A percentile compares a stretch with the other conserved stretches of the same genome.
These are phyloP conservation scores for Brotula barbata DNA, from an alignment of 2,797 vertebrate species.

Conservation along the genomic window DNA sequence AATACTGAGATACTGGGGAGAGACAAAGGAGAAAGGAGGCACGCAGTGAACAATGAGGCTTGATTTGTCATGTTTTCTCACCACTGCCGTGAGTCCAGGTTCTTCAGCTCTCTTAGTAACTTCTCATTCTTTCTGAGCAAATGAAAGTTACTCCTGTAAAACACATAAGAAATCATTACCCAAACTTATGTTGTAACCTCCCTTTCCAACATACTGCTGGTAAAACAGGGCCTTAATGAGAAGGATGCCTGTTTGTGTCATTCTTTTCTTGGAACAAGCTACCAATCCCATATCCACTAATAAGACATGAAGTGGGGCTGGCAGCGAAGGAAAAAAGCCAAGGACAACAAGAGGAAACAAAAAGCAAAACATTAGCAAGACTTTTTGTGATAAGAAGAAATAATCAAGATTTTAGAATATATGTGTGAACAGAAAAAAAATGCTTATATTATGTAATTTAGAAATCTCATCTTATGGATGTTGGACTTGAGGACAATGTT, in stretches of 20 bases:
- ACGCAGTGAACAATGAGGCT: conserved; percentile 30
- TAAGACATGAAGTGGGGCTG: conserved; percentile 2
- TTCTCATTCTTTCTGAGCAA: conserved; percentile 98
- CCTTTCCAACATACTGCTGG: background rate
- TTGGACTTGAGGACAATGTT: too few species aligned
- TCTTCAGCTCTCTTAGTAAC: conserved; percentile 94
- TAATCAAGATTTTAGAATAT: too few species aligned
- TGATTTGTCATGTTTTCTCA: conserved; percentile 74
- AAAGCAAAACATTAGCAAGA: background rate
- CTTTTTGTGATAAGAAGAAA: background rate
- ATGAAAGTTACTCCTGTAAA: conserved; percentile 94
- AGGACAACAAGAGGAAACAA: background rate
- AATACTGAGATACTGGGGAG: too few species aligned
- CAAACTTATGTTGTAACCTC: conserved; percentile 1
- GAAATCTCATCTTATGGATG: too few species aligned
- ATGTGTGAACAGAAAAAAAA: too few species aligned
- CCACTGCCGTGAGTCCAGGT: conserved; percentile 97
- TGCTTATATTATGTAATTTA: too few species aligned
- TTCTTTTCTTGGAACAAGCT: conserved; percentile 27
- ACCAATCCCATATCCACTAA: conserved; percentile 13
- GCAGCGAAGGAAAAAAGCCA: conserved; percentile 4
- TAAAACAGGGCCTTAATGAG: conserved; percentile 40
- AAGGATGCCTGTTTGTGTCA: conserved; percentile 60
- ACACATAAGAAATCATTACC: background rate
- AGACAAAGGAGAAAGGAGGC: background rate